Percentiles rank a stretch among this genome's conserved stretches.
Conservation (phyloP, 2,113 vertebrate species). For the Podarcis cretensis region DNA sequence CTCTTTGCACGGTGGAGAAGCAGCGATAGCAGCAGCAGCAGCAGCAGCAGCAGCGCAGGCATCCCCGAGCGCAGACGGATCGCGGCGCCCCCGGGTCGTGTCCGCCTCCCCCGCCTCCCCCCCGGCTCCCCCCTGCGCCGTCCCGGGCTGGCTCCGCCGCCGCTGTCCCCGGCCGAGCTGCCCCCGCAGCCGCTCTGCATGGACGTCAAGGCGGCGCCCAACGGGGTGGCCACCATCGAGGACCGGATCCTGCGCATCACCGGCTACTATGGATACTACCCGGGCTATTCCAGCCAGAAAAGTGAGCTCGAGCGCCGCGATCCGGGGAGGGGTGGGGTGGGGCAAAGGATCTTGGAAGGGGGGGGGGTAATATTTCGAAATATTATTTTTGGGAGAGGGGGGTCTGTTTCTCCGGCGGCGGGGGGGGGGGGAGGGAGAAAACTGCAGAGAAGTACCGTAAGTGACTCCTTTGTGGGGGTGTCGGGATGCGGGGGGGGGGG, state of each 20-base stretch:
- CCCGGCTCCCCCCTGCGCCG: not conserved
- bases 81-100: constrained; percentile 6
- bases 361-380: no score
- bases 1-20: constrained; percentile 47
- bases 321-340: not conserved
- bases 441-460: no score
- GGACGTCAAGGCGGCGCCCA: constrained; percentile 88
- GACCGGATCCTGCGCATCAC: constrained; percentile 97
- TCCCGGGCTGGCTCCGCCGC: not conserved
- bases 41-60: no score
- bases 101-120: not conserved
- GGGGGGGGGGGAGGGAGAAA: not conserved
- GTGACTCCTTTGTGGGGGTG: not conserved
- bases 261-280: constrained; percentile 97
- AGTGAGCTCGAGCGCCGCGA: constrained; percentile 80
- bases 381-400: no score
- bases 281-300: constrained; percentile 95
- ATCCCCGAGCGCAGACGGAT: not conserved
- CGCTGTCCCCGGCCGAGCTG: constrained; percentile 36
- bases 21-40: constrained; percentile 55
- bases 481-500: not conserved
- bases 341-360: no score
- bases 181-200: constrained; percentile 67
- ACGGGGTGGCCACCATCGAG: constrained; percentile 96
- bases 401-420: not conserved